These are phyloP conservation scores for Rhea americana DNA, from an alignment of 2,113 vertebrate species.

Conservation along the genomic window DNA sequence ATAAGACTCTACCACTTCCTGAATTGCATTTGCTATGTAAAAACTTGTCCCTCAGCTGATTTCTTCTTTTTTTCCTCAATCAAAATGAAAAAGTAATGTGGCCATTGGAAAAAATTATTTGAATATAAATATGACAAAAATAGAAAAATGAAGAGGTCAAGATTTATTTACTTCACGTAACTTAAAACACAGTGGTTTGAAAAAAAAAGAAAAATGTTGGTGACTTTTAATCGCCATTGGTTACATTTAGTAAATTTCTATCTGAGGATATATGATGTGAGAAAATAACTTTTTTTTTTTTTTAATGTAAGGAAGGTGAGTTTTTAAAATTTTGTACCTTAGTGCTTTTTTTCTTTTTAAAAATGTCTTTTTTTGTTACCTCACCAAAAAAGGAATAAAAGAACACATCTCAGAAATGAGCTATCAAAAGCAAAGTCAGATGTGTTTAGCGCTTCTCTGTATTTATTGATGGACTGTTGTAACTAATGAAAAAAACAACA, in stretches of 20 bases:
- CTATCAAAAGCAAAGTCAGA: not conserved
- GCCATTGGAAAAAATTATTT: slow-evolving; percentile 21
- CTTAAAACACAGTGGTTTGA: not conserved
- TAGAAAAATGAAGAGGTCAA: not conserved
- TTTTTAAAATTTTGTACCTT: not conserved
- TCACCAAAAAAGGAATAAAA: not conserved
- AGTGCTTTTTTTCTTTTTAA: not conserved
- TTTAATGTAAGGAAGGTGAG: not conserved
- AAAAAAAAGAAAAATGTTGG: not conserved
- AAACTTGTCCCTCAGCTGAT: not conserved
- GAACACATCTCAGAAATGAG: not conserved
- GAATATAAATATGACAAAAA: slow-evolving; percentile 12
- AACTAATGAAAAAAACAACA: not conserved
- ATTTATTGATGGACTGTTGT: not conserved
- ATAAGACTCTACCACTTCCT: not conserved
- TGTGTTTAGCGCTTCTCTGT: not conserved
- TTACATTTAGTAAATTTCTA: not conserved
- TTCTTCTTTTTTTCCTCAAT: slow-evolving; percentile 1
- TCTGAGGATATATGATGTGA: not conserved
- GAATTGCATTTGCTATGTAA: slow-evolving; percentile 1
- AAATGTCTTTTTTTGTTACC: not conserved
- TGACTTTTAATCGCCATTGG: not conserved
- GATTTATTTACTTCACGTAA: not conserved
- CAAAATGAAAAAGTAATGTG: not conserved
- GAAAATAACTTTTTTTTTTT: not conserved